A percentile compares a stretch with the other conserved stretches of the same genome.
phyloP scores from a whole-genome alignment of 2,888 invertebrate species.

The Rambutsinella grinnellia region DNA sequence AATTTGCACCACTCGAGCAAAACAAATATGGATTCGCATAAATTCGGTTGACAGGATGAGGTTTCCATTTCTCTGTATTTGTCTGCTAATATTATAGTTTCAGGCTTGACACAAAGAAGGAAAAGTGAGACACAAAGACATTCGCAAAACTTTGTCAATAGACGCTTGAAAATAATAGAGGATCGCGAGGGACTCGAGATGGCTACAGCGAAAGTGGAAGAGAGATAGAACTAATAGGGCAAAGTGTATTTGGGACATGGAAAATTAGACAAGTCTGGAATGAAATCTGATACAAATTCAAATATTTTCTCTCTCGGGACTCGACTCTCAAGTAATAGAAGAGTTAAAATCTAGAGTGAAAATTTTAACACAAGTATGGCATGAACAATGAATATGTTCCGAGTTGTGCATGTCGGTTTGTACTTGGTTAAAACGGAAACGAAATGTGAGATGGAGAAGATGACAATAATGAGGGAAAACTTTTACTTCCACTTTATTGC shows the following conservation, averaged over 20 bases:
- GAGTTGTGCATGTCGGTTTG: no score
- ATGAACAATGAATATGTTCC: no score
- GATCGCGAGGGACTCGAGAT: background rate
- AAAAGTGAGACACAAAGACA: background rate
- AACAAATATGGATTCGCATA: no score
- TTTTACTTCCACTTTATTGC: background rate
- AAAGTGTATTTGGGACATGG: background rate
- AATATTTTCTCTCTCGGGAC: background rate
- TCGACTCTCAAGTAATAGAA: background rate
- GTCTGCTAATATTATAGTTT: background rate
- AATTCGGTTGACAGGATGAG: no score
- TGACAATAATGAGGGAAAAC: background rate
- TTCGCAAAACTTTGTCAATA: background rate
- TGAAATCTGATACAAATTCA: constrained; percentile 1
- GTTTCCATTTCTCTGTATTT: background rate
- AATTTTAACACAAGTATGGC: background rate
- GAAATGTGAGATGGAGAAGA: background rate
- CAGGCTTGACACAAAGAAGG: background rate
- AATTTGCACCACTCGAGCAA: no score
- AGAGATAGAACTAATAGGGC: background rate
- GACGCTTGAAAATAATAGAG: background rate
- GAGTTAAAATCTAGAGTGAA: background rate
- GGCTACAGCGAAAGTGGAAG: constrained; percentile 1
- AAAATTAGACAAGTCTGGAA: background rate
- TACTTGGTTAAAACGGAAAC: background rate